Evolutionary conservation across 2,888 invertebrate genomes (phyloP).

Genomic region (Troides helena): DNA sequence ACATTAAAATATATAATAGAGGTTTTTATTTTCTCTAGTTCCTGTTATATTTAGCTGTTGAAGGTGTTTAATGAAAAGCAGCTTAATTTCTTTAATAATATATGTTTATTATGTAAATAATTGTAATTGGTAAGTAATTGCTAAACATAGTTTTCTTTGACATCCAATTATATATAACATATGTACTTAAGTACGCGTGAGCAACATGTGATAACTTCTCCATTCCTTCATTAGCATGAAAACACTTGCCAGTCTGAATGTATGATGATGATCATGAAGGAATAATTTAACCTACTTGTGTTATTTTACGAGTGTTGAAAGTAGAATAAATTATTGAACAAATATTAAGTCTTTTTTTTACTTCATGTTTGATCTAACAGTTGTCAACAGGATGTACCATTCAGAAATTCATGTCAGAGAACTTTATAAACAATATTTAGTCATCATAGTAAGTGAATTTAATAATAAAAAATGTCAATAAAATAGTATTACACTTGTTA

Average conservation of each 20-base stretch:
- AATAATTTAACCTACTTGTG: neutral
- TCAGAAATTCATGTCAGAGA: too few species aligned
- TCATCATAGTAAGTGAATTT: neutral
- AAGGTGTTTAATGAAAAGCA: neutral
- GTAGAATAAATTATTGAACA: conserved; percentile 28
- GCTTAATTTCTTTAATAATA: neutral
- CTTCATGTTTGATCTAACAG: conserved; percentile 1
- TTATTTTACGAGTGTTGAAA: conserved; percentile 26
- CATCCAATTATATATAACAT: conserved; percentile 7
- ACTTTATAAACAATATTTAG: neutral
- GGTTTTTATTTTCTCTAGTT: neutral
- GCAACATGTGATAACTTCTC: conserved; percentile 16
- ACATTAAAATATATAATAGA: neutral
- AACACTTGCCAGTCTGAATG: conserved; percentile 10
- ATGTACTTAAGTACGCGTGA: conserved; percentile 23
- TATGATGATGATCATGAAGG: conserved; percentile 2
- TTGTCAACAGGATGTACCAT: too few species aligned
- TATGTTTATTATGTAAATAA: conserved; percentile 14
- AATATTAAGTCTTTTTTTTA: neutral
- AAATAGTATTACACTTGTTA: too few species aligned
- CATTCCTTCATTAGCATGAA: conserved; percentile 6
- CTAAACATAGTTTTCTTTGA: neutral
- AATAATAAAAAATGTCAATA: too few species aligned
- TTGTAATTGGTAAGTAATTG: conserved; percentile 6
- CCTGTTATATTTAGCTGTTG: neutral